Evolutionary conservation across 2,888 invertebrate species (phyloP), one percentile per base, ranked within the genome.

Genomic region (Drosophila leonis): DNA sequence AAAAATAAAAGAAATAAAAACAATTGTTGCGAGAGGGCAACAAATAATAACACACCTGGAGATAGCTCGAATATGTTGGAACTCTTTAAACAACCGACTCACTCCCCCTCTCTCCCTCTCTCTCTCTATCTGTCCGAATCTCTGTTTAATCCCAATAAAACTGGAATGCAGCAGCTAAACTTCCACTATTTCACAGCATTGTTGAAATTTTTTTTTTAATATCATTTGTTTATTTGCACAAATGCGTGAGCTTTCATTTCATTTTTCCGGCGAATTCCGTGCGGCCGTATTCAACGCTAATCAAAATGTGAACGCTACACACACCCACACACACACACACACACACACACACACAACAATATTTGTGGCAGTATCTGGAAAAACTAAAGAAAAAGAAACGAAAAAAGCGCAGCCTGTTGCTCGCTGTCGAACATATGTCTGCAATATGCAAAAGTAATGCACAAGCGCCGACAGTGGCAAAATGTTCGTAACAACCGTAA

Each of bases 401-500:
- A 55, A 51, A 70, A 46, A 57, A 52, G 39, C 39, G 55, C 64
- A 44, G 78, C 76, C 78, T 78, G 77, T 77, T 77, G 77, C 77
- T 77, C 78, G 57, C 78, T 78, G 56, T 70, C 69, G 87, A 86
- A 86, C 86, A 86, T 79, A 81, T 86, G 86, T 86, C 87, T 88
- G 86, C 86, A 86, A 86, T 88, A 88, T 86, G 86, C 84, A 86
- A 84, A 84, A 88, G 85, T 84, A 85, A 85, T 84, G 88, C 88
- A 87, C 74, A 87, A 82, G 78, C 74, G 51, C 35, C 49, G 63
- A 70, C 76, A 77, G 62, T 74, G 70, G 74, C 65, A 35, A 60
- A 74, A 77, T 73, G 48, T 57, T 65, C 77, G 68, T 77, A 72
- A 76, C 61, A 60, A 37, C 46, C 65, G 64, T 66, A 69, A 77